phyloP scores from a whole-genome alignment of 2,113 vertebrate genomes.

The Diglossa brunneiventris region DNA sequence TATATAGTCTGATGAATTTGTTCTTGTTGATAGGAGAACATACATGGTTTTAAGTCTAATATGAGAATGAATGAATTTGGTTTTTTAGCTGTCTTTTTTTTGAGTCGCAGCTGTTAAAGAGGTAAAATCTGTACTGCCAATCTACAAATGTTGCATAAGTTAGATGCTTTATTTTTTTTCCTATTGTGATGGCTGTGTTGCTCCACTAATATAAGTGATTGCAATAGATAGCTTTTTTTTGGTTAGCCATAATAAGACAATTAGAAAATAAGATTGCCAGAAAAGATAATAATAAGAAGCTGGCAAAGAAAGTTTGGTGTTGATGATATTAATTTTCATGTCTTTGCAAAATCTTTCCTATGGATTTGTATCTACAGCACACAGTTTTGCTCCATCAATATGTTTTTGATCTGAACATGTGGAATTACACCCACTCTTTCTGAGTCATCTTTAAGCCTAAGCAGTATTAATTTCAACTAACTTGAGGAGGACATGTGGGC shows the following conservation, averaged over 20 bases:
- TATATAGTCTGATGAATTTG: fast-evolving
- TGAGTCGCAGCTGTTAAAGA: background rate
- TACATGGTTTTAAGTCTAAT: background rate
- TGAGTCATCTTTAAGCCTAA: constrained; percentile 30
- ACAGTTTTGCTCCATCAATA: background rate
- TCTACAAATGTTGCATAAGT: background rate
- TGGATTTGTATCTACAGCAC: background rate
- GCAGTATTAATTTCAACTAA: constrained; percentile 26
- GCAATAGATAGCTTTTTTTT: background rate
- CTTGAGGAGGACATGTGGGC: background rate
- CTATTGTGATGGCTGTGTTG: background rate
- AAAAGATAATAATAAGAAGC: background rate
- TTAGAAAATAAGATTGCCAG: background rate
- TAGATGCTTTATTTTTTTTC: background rate
- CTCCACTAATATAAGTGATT: background rate
- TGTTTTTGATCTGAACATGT: background rate
- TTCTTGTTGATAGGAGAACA: background rate
- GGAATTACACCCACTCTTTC: constrained; percentile 17
- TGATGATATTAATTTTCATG: background rate
- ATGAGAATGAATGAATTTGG: background rate
- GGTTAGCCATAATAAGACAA: background rate
- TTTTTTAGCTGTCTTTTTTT: constrained; percentile 3
- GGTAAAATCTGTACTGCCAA: background rate
- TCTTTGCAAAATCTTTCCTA: background rate
- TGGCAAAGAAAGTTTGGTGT: background rate